Evolutionary conservation across 2,888 invertebrate species (phyloP).

Genomic region (Osedax frankpressi): DNA sequence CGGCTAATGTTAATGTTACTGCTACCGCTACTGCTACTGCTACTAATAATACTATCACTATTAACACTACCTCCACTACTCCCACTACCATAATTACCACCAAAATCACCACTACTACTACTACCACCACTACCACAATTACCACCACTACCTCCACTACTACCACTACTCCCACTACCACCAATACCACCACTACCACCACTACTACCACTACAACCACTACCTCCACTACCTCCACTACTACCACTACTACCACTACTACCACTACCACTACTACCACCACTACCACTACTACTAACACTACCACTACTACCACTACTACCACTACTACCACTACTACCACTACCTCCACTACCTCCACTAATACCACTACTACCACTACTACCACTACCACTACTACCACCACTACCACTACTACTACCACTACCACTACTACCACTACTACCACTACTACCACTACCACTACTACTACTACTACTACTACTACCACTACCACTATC

Average conservation of each 20-base stretch:
- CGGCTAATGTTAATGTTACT: background rate
- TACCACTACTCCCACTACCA: background rate
- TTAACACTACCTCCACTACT: too few relatives aligned
- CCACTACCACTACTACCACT: background rate
- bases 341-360: background rate
- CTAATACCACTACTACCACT: background rate
- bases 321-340: background rate
- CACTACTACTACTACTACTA: background rate
- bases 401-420: background rate
- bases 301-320: background rate
- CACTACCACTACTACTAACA: background rate
- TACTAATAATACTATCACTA: too few relatives aligned
- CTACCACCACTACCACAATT: background rate
- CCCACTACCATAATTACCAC: background rate
- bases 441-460: background rate
- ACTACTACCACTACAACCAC: background rate
- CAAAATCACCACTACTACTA: background rate
- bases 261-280: background rate
- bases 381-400: background rate
- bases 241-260: background rate
- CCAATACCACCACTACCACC: background rate
- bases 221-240: background rate
- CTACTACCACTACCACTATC: background rate
- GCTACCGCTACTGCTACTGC: background rate
- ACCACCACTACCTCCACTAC: background rate